These are phyloP conservation scores for Drosophila kuntzei DNA, from an alignment of 2,888 invertebrate genomes.

Conservation along the genomic window DNA sequence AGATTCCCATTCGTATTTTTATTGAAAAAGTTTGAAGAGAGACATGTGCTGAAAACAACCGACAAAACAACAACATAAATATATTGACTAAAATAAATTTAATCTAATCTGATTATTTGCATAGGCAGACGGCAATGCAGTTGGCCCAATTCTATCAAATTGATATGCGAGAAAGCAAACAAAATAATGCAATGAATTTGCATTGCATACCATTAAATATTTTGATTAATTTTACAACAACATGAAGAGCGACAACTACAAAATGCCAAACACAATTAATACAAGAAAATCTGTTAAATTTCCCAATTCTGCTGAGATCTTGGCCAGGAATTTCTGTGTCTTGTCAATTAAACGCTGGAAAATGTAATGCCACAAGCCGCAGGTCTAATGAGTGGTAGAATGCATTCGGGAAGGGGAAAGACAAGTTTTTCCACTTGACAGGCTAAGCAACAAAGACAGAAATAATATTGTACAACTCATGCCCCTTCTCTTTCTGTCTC, in stretches of 20 bases:
- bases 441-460: slow-evolving; percentile 28
- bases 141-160: slow-evolving; percentile 58
- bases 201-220: slow-evolving; percentile 25
- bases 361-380: slow-evolving; percentile 76
- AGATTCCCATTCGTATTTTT: slow-evolving; percentile 30
- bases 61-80: slow-evolving; percentile 31
- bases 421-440: slow-evolving; percentile 42
- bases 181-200: slow-evolving; percentile 26
- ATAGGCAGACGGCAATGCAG: slow-evolving; percentile 19
- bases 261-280: slow-evolving; percentile 43
- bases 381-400: slow-evolving; percentile 37
- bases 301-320: background rate
- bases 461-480: slow-evolving; percentile 21
- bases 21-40: slow-evolving; percentile 52
- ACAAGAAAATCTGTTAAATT: slow-evolving; percentile 7
- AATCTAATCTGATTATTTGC: slow-evolving; percentile 67
- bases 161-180: slow-evolving; percentile 7
- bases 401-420: slow-evolving; percentile 13
- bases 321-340: slow-evolving; percentile 24
- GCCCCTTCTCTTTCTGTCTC: slow-evolving; percentile 6
- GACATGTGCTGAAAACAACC: slow-evolving; percentile 25
- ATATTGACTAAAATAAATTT: slow-evolving; percentile 50
- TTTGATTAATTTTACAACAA: slow-evolving; percentile 50
- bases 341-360: slow-evolving; percentile 84
- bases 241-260: background rate